Conservation (phyloP, 2,797 vertebrate species). For the Centropyge bicolor region DNA sequence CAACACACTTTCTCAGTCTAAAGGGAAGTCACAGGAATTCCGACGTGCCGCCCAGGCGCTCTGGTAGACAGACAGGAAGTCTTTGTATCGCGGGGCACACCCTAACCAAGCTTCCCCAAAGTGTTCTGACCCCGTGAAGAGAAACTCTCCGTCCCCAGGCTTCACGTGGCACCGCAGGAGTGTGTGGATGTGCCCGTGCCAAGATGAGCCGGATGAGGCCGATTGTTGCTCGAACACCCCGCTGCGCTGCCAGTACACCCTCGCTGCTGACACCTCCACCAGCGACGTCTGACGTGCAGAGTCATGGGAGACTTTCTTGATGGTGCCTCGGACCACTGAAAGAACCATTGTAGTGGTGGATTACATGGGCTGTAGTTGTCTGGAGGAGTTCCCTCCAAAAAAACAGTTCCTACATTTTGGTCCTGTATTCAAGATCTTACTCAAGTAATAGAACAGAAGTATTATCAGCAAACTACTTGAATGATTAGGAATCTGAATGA, state of each 20-base stretch:
- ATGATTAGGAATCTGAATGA: background rate
- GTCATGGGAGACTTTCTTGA: conserved; percentile 83
- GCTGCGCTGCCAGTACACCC: conserved; percentile 87
- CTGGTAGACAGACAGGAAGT: conserved; percentile 84
- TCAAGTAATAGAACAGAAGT: background rate
- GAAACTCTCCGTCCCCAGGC: conserved; percentile 87
- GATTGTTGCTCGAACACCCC: conserved; percentile 80
- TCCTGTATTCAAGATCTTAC: background rate
- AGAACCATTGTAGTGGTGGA: background rate
- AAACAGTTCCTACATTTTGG: background rate
- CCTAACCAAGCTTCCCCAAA: conserved; percentile 91
- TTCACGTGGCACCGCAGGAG: conserved; percentile 84
- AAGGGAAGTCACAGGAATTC: conserved; percentile 88
- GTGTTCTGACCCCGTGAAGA: conserved; percentile 89
- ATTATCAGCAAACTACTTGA: background rate
- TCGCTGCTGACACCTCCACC: conserved; percentile 77
- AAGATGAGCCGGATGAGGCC: conserved; percentile 38
- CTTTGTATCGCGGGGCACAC: conserved; percentile 88
- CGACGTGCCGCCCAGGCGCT: conserved; percentile 76
- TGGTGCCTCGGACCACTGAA: conserved; percentile 87
- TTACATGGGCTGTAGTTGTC: background rate
- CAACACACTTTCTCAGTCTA: conserved; percentile 73
- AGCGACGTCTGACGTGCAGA: conserved; percentile 74
- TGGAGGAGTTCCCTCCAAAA: background rate
- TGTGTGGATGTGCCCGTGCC: conserved; percentile 82